Conservation (phyloP, 2,113 vertebrate species). For the Merops nubicus region DNA sequence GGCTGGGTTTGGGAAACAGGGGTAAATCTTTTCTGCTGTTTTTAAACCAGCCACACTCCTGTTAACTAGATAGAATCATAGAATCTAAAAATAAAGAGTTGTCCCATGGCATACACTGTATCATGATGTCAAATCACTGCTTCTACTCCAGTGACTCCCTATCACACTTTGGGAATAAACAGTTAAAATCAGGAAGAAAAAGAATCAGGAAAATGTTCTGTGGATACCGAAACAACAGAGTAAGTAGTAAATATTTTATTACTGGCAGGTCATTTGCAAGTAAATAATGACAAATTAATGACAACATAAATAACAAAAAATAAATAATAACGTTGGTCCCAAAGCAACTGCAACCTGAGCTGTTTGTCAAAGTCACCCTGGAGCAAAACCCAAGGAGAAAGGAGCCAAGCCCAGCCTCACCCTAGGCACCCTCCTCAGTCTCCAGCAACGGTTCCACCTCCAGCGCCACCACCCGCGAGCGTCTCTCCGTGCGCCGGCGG, state of each 20-base stretch:
- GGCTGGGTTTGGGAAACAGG: neutral
- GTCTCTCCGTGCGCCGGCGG: slow-evolving; percentile 1
- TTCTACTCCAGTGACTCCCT: neutral
- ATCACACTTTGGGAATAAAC: neutral
- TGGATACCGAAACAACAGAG: neutral
- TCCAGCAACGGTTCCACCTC: slow-evolving; percentile 71
- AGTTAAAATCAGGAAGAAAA: neutral
- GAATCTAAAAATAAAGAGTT: neutral
- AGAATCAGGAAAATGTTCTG: no score
- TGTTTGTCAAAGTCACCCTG: neutral
- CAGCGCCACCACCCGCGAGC: neutral
- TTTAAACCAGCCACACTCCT: neutral
- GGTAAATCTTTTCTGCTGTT: neutral
- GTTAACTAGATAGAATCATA: no score
- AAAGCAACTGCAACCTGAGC: neutral
- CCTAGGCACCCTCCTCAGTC: slow-evolving; percentile 35
- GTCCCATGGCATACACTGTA: neutral
- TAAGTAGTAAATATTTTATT: neutral
- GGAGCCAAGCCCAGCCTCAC: neutral
- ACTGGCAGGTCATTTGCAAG: neutral
- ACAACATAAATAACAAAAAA: neutral
- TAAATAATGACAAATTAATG: neutral
- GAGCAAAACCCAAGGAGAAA: neutral
- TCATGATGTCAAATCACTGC: neutral
- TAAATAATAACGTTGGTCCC: neutral